phyloP scores from a whole-genome alignment of 2,113 vertebrate species.

The Tauraco erythrolophus region DNA sequence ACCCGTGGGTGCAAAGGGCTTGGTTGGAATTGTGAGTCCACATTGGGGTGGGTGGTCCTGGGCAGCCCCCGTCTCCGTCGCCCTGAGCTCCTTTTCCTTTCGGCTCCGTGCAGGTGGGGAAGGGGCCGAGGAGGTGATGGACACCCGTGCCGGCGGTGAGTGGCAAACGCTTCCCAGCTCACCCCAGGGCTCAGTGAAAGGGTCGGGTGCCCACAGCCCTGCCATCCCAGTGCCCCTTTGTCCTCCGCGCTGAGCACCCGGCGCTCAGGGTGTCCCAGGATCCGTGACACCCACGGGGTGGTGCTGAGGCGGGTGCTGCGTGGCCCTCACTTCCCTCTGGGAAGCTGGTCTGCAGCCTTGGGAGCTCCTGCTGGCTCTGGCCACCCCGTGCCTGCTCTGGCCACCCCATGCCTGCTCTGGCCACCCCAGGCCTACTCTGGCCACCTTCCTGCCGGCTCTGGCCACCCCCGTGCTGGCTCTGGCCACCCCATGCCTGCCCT shows the following conservation, averaged over 20 bases:
- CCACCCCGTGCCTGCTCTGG: background rate
- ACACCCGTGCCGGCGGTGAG: background rate
- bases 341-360: fast-evolving
- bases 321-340: fast-evolving
- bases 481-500: no score
- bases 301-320: fast-evolving
- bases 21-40: fast-evolving
- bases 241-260: background rate
- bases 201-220: no score
- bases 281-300: fast-evolving
- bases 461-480: no score
- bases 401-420: no score
- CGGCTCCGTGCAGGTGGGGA: background rate
- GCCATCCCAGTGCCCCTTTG: no score
- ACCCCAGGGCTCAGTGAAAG: no score
- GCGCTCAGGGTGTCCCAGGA: fast-evolving
- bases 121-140: fast-evolving
- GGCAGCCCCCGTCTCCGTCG: background rate
- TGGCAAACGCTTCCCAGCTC: background rate
- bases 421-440: no score
- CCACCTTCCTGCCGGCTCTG: no score
- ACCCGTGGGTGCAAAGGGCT: fast-evolving
- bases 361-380: background rate
- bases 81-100: background rate
- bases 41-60: background rate